Percentiles rank a stretch among this genome's conserved stretches.
phyloP scores from a whole-genome alignment of 2,888 invertebrate species.

The Melipona bicolor region DNA sequence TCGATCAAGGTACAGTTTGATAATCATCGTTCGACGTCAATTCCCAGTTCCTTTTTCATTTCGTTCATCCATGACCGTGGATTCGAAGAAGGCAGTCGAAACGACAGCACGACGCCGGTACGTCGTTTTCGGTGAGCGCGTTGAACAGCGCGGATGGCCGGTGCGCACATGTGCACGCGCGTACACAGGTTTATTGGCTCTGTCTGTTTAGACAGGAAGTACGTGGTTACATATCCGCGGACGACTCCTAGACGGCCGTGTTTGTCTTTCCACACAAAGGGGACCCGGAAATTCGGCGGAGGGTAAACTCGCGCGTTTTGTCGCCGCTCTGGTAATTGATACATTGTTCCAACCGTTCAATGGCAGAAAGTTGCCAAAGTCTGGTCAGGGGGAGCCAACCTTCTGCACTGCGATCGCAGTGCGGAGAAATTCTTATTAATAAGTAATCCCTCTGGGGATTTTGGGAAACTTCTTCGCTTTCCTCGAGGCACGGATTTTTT shows the following conservation, averaged over 20 bases:
- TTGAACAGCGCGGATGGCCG: not conserved
- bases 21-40: too few species aligned
- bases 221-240: slow-evolving; percentile 32
- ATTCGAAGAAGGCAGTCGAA: not conserved
- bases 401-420: too few species aligned
- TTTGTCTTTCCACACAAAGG: slow-evolving; percentile 34
- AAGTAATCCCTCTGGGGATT: too few species aligned
- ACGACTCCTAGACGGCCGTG: slow-evolving; percentile 20
- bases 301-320: not conserved
- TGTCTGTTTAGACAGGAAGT: slow-evolving; percentile 32
- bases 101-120: not conserved
- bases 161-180: not conserved
- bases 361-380: too few species aligned
- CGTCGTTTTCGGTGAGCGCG: slow-evolving; percentile 1
- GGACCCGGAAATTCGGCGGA: not conserved
- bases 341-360: not conserved
- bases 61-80: too few species aligned
- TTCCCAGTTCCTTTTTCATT: too few species aligned
- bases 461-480: too few species aligned
- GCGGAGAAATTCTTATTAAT: too few species aligned
- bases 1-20: too few species aligned
- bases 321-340: slow-evolving; percentile 29
- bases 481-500: too few species aligned
- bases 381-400: too few species aligned
- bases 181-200: slow-evolving; percentile 29